Base-by-base conservation (phyloP, 2,797 vertebrate species). In the Tragelaphus oryx region DNA sequence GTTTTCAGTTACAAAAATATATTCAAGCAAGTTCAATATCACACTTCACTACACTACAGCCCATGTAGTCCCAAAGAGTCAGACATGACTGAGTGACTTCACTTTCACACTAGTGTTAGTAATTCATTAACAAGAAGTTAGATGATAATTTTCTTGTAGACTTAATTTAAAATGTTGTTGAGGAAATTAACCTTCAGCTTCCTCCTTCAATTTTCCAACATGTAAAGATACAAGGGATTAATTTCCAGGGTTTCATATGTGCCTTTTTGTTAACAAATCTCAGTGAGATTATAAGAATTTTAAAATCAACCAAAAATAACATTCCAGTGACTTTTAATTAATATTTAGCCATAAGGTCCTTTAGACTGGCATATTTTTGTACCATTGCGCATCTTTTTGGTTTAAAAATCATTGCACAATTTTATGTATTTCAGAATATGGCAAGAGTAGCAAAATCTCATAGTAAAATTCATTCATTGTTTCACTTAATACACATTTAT, bases 301-400 rank as follows among this genome's bases (percentile, higher is more conserved):
- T 9, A 44, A 95, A 91, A 81, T 95, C 52, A 93, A 91, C 22
- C 9, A 52, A 93, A 94, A 92, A 85, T 71, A 71, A n/a, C 17
- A 65, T 48, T 3, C 9, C 41, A 41, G 7, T 65, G 22, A 24
- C 55, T 48, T 90, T 93, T 84, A 82, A 76, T 84, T 84, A 92
- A 60, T 46, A 76, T 91, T 60, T 7, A 85, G 11, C 14, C 22
- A 50, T 4, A 57, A 30, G 6, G 22, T 79, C 65, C 30, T 85
- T 80, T 68, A 48, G 68, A 44, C 8, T 33, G 83, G 11, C 57
- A 89, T 59, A 30, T 33, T 84, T 83, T 83, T 88, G 54, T 81
- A 54, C 9, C 5, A 59, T 48, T 30, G 28, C 28, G 0, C 22
- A 89, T 48, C 10, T 50, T 84, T 94, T 88, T 82, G 26, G 8